Percentiles rank a stretch among this genome's conserved stretches.
Evolutionary conservation across 2,888 invertebrate species (phyloP).

Genomic region (Platycheirus albimanus): DNA sequence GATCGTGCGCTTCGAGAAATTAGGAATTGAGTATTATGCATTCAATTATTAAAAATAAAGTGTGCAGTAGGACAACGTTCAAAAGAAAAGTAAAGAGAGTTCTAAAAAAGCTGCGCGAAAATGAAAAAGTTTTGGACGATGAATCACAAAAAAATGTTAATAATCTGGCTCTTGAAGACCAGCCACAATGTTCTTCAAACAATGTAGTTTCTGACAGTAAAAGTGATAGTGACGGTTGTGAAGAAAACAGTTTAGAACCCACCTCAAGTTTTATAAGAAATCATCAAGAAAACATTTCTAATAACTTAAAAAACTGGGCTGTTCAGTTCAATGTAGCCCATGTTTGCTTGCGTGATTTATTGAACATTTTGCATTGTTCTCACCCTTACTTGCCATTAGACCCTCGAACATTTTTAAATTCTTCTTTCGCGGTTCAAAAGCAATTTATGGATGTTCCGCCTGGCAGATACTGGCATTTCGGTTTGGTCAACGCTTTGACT

Average conservation of each 20-base stretch:
- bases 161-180: too few relatives aligned
- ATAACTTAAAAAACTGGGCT: constrained; percentile 1
- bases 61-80: neutral
- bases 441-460: constrained; percentile 10
- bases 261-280: too few relatives aligned
- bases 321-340: neutral
- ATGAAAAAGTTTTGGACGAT: too few relatives aligned
- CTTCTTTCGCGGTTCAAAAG: neutral
- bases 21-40: neutral
- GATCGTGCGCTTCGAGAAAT: neutral
- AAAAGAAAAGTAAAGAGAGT: too few relatives aligned
- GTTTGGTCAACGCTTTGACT: constrained; percentile 5
- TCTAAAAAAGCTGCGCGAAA: neutral
- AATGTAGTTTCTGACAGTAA: neutral
- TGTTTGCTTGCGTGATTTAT: constrained; percentile 19
- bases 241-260: neutral
- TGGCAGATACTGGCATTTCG: constrained; percentile 13
- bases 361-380: neutral
- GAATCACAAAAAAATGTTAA: too few relatives aligned
- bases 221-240: neutral
- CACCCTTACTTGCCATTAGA: too few relatives aligned
- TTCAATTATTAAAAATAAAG: neutral
- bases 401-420: too few relatives aligned
- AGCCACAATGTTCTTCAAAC: too few relatives aligned
- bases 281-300: neutral